A percentile compares a stretch with the other conserved stretches of the same genome.
Evolutionary conservation across 2,113 vertebrate species (phyloP).

Genomic region (Alethe diademata): DNA sequence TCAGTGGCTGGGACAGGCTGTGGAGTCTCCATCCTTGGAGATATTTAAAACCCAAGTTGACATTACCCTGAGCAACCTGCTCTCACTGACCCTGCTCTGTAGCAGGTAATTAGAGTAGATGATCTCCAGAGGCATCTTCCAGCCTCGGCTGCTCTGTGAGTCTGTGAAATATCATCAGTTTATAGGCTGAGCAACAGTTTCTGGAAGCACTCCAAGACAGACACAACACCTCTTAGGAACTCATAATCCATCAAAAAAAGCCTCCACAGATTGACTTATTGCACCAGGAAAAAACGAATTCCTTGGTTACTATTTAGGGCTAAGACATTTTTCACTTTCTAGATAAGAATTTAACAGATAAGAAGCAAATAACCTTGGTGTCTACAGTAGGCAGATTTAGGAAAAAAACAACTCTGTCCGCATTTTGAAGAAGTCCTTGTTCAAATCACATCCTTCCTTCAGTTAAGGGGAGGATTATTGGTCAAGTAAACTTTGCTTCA

Average conservation of each 20-base stretch:
- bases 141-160: neutral
- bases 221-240: neutral
- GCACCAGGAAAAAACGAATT: neutral
- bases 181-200: neutral
- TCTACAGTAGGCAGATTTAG: neutral
- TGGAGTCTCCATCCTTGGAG: neutral
- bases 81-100: neutral
- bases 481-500: conserved; percentile 37
- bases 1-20: neutral
- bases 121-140: neutral
- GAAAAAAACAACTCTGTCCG: neutral
- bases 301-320: neutral
- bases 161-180: conserved; percentile 36
- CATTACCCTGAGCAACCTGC: neutral
- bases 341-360: neutral
- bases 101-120: conserved; percentile 8
- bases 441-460: neutral
- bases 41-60: neutral
- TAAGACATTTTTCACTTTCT: neutral
- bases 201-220: conserved; percentile 20
- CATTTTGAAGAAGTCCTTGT: neutral
- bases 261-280: neutral
- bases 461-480: neutral
- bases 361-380: neutral
- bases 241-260: neutral